Base-by-base conservation (phyloP, 2,113 vertebrate genomes). In the Xerus inauris region DNA sequence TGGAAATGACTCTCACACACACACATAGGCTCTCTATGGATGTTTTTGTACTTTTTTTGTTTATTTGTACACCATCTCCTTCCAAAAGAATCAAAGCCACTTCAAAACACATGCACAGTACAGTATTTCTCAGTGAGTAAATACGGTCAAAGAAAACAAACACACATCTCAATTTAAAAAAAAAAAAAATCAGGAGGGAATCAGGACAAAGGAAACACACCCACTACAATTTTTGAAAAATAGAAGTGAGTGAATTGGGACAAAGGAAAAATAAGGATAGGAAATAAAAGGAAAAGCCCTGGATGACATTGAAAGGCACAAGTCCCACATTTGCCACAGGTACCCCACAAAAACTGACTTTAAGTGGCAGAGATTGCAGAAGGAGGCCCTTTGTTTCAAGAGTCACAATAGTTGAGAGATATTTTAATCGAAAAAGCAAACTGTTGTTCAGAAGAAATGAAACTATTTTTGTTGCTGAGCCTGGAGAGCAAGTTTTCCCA, bases 81-180 rank as follows among this genome's bases (percentile, higher is more conserved):
- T 96, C 94, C 81, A 59, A 62, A 92, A 90, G 80, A 94, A 90
- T 90, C 69, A 83, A 95, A 87, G 62, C 30, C 81, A 54, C 47
- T 84, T 40, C 42, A 86, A 92, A 47, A 17, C 54, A 87, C 38
- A 80, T 32, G 62, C 49, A 76, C 35, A 8, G 9, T 77, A 57
- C 24, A 40, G 72, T 51, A 38, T 89, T 69, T 64, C 90, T 89
- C 71, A 45, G 45, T 16, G 22, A 80, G n/a, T 72, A 87, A 82
- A 85, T 3, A 16, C 35, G 5, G 30, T 42, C 62, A 80, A 64
- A 76, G 45, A 47, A 79, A 91, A 62, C 26, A 89, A 16, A 84
- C 24, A 57, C 8, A 51, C 35, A 75, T 30, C 64, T 87, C 51
- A 17, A 49, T 65, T 76, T 57, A 19, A 8, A 79, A 67, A 30